phyloP scores from a whole-genome alignment of 2,888 invertebrate genomes.

The Hypselothyrea guttata region DNA sequence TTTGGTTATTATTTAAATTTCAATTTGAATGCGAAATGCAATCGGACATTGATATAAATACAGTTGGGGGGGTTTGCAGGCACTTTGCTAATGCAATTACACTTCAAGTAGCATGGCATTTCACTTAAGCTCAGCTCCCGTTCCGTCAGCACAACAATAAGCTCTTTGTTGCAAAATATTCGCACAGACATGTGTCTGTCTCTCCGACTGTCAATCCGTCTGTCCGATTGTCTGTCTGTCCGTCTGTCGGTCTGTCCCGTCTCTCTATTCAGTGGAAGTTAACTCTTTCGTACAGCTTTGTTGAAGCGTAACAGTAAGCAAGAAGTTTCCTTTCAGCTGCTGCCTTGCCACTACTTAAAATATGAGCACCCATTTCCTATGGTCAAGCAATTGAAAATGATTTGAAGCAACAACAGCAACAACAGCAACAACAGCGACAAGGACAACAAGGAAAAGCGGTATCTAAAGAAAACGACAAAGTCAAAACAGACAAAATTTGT shows the following conservation, averaged over 20 bases:
- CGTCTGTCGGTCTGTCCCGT: conserved; percentile 1
- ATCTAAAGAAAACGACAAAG: conserved; percentile 44
- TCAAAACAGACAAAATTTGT: conserved; percentile 78
- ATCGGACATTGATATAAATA: conserved; percentile 39
- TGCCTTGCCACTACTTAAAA: conserved; percentile 72
- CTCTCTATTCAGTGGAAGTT: conserved; percentile 18
- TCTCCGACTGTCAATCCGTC: neutral
- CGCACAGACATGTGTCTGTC: conserved; percentile 31
- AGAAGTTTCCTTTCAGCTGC: conserved; percentile 46
- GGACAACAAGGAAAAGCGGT: neutral
- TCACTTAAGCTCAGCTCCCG: conserved; percentile 45
- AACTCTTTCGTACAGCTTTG: conserved; percentile 61
- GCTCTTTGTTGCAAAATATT: conserved; percentile 57
- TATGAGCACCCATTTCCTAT: conserved; percentile 76
- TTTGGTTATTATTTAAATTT: neutral
- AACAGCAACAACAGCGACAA: conserved; percentile 11
- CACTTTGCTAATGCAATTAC: conserved; percentile 73
- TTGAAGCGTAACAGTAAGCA: conserved; percentile 77
- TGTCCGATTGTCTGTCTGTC: neutral
- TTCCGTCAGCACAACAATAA: conserved; percentile 39
- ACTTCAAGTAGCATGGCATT: conserved; percentile 65
- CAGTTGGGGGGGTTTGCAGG: conserved; percentile 48
- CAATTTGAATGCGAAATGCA: conserved; percentile 10
- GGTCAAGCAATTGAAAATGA: conserved; percentile 78
- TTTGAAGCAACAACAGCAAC: conserved; percentile 47